Conservation (phyloP, 2,113 vertebrate genomes). For the Hippocampus barbouri region DNA sequence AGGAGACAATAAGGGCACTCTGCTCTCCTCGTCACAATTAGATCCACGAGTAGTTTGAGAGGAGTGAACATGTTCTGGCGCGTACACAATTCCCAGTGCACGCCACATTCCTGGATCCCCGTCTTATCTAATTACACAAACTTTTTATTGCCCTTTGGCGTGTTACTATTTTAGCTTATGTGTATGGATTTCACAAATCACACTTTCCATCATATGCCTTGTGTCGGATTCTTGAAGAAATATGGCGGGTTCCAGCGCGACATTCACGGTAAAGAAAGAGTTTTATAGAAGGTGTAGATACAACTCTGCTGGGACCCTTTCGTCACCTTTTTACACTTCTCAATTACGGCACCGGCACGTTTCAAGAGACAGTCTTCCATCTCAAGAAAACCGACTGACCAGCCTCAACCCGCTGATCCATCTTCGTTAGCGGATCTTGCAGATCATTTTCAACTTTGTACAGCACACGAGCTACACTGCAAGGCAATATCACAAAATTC, state of each 20-base stretch:
- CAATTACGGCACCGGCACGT: neutral
- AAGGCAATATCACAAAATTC: too few relatives aligned
- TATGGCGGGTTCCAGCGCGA: neutral
- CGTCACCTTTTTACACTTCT: neutral
- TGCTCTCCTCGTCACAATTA: constrained; percentile 34
- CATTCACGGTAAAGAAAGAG: too few relatives aligned
- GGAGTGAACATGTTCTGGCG: constrained; percentile 11
- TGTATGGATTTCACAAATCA: constrained; percentile 15
- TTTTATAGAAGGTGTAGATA: neutral
- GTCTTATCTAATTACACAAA: constrained; percentile 31
- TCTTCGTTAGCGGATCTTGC: too few relatives aligned
- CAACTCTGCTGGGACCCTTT: neutral
- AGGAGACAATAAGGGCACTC: constrained; percentile 33
- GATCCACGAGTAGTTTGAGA: constrained; percentile 30
- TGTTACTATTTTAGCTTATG: constrained; percentile 29
- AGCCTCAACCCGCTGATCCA: too few relatives aligned
- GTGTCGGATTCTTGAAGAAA: neutral
- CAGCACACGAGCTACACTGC: too few relatives aligned
- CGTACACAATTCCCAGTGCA: neutral
- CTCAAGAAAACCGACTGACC: neutral
- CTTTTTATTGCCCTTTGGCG: neutral
- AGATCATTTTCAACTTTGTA: too few relatives aligned
- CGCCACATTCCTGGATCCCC: constrained; percentile 11
- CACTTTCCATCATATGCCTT: neutral
- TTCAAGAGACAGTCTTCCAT: neutral